Base-by-base conservation (phyloP, 2,113 vertebrate genomes). In the Trachemys scripta region DNA sequence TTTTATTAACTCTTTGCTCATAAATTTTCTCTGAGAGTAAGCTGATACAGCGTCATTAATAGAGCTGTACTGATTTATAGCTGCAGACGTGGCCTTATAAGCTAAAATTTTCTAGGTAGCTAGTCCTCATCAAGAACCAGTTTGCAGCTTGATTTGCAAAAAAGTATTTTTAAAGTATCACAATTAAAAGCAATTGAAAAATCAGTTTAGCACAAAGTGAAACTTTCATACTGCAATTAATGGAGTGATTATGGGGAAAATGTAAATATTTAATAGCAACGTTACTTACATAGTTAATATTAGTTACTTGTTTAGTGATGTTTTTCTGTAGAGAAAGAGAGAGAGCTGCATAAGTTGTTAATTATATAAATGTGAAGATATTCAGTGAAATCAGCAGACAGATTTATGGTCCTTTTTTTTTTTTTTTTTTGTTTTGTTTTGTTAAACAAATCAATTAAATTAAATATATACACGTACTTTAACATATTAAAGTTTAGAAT, bases 361-460 rank as follows among this genome's bases (percentile, higher is more conserved):
- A 94, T 91, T 96, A 62, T 45, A 45, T 62, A 72, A 62, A 85
- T 92, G 38, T 89, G 94, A 97, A 95, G 92, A 86, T 86, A n/a
- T 96, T 92, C 87, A 82, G 56, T 92, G 90, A 96, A 97, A 97
- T 97, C 96, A 92, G 88, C 84, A 25, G 80, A 94, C 87, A 94
- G 69, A 93, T 95, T 97, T 95, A 56, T 97, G 96, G 96, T 95
- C 90, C 78, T 10, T 95, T 90, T 85, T 89, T 87, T 96, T 97
- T 96, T 96, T 89, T 87, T 96, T 97, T 96, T 96, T 38, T 38
- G 3, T 38, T 96, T 38, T 38, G 3, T 38, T 95, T 97, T 96
- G 96, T 94, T 95, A 95, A 95, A 96, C 49, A 95, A 93, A 96
- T 87, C 92, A 96, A 97, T 97, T 97, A 97, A 93, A 96, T 96